A percentile compares a stretch with the other conserved stretches of the same genome.
phyloP scores from a whole-genome alignment of 2,113 vertebrate genomes.

The Misgurnus anguillicaudatus region DNA sequence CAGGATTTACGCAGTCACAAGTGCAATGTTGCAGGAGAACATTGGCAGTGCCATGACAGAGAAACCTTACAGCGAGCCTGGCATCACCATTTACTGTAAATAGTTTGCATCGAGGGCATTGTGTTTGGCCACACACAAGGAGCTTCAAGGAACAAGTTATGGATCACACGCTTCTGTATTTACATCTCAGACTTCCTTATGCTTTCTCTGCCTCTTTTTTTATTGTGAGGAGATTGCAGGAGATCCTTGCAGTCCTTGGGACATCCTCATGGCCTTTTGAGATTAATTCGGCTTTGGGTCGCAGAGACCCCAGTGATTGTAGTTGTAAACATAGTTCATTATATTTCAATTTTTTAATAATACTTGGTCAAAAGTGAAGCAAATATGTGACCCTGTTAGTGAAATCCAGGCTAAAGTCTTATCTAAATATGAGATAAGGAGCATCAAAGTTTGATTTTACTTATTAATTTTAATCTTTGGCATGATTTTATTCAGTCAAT shows the following conservation, averaged over 20 bases:
- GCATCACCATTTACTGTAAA: slow-evolving; percentile 28
- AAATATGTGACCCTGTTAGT: no score
- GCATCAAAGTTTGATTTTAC: no score
- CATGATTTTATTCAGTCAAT: no score
- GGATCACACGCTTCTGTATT: slow-evolving; percentile 13
- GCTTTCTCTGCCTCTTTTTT: background rate
- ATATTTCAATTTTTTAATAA: no score
- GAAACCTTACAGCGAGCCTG: background rate
- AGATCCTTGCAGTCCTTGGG: background rate
- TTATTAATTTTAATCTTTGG: no score
- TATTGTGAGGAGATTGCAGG: background rate
- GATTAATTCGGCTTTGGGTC: background rate
- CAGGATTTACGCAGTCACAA: background rate
- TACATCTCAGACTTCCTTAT: slow-evolving; percentile 6
- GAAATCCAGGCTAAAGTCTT: no score
- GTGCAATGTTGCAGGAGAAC: background rate
- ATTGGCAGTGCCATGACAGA: slow-evolving; percentile 11
- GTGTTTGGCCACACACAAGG: slow-evolving; percentile 34
- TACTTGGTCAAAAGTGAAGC: no score
- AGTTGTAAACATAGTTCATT: background rate
- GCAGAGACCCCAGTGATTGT: background rate
- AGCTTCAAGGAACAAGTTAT: background rate
- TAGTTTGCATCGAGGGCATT: background rate
- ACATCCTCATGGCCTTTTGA: no score
- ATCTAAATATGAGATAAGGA: no score